Percentiles rank a stretch among this genome's conserved stretches.
phyloP scores from a whole-genome alignment of 2,888 invertebrate genomes.

The Cecidostiba fungosa region DNA sequence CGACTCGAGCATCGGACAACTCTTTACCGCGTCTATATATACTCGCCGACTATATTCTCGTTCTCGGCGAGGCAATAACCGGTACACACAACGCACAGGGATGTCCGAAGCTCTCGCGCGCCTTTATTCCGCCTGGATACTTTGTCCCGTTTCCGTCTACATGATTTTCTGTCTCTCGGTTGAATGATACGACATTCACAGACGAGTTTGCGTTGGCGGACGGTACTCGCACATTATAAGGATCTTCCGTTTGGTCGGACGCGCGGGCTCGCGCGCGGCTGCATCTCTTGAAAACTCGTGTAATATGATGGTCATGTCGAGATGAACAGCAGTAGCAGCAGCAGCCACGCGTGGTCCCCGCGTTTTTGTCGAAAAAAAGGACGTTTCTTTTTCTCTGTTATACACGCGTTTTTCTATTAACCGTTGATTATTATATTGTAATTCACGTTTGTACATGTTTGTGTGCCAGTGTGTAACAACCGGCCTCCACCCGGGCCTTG shows the following conservation, averaged over 20 bases:
- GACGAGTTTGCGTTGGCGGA: conserved; percentile 32
- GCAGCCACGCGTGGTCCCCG: not conserved
- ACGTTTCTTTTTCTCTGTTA: not conserved
- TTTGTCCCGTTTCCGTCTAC: conserved; percentile 23
- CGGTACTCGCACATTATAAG: conserved; percentile 12
- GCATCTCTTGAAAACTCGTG: not conserved
- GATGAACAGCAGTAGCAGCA: not conserved
- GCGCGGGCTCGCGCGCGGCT: not conserved
- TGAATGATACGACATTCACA: not conserved
- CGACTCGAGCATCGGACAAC: not conserved
- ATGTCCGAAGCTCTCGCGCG: not conserved
- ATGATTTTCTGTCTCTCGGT: not conserved
- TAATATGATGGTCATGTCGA: no score
- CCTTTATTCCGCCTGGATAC: not conserved
- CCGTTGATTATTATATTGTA: conserved; percentile 69
- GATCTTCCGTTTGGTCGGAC: conserved; percentile 37
- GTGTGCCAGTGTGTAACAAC: conserved; percentile 75
- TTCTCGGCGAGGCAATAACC: not conserved
- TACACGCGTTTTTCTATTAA: conserved; percentile 56
- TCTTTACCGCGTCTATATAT: not conserved
- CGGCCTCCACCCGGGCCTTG: conserved; percentile 72
- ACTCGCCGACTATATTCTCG: not conserved
- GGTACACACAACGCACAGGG: not conserved
- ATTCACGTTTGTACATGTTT: conserved; percentile 74
- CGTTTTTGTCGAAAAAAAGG: not conserved